Conservation (phyloP, 2,888 invertebrate genomes). For the Dicyrtoma fusca region DNA sequence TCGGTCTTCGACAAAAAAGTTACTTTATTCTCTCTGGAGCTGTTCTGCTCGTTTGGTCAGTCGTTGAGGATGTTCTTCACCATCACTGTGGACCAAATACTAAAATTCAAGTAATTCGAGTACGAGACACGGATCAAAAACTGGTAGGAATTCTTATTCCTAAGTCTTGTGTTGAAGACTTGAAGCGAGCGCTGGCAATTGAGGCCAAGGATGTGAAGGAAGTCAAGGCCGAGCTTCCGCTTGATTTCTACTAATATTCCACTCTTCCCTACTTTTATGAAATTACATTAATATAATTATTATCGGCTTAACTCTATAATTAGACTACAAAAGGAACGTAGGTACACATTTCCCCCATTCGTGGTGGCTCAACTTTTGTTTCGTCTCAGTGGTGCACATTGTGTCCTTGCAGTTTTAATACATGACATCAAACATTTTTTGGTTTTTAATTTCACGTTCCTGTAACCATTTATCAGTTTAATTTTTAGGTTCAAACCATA, state of each 20-base stretch:
- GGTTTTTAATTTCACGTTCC: not conserved
- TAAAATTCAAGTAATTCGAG: slow-evolving; percentile 96
- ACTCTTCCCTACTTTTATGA: no score
- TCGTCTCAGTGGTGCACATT: no score
- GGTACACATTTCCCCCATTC: no score
- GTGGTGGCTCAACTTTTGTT: no score
- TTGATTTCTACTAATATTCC: no score
- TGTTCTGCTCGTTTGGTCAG: slow-evolving; percentile 91
- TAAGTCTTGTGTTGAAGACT: slow-evolving; percentile 77
- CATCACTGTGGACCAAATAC: not conserved
- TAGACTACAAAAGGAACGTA: no score
- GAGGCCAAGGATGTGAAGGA: slow-evolving; percentile 11
- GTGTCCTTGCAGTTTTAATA: no score
- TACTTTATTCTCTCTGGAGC: slow-evolving; percentile 95
- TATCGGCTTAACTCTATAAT: no score
- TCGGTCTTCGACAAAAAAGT: slow-evolving; percentile 85
- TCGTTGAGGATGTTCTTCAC: slow-evolving; percentile 29
- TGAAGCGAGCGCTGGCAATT: slow-evolving; percentile 14
- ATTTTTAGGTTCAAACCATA: no score
- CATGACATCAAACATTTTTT: no score
- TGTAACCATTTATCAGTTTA: not conserved
- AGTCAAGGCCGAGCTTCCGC: not conserved
- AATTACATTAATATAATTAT: no score
- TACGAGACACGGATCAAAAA: slow-evolving; percentile 60
- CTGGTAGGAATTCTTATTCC: slow-evolving; percentile 79